Base-by-base conservation (phyloP, 37 sponge, comb jelly and placozoan species). In the Halisarca cf. caerulea region DNA sequence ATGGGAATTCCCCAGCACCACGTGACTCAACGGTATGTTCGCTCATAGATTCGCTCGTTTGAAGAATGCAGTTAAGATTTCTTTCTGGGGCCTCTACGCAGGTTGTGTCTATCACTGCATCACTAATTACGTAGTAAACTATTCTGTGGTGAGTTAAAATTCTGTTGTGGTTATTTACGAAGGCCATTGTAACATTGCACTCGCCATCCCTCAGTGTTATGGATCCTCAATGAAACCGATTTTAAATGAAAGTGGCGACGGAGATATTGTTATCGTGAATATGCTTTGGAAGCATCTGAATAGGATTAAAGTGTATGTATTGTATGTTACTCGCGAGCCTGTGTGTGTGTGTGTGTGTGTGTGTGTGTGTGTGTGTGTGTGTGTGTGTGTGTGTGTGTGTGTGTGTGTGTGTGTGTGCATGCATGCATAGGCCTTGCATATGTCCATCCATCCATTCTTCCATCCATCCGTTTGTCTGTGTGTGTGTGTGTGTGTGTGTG, bases 141-240 rank as follows among this genome's bases (percentile, higher is more conserved):
- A 74, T 41, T n/a, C 77, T 43, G 77, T 74, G 77, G 77, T 74
- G 45, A 74, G 77, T 74, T 7, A 21, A 40, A 21, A 21, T 20
- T 24, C 25, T 40, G 44, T 37, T 9, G 2, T 2, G 37, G 32
- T 3, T 3, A 2, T 35, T 32, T 3, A 20, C 32, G 33, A 28
- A 36, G 33, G 34, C 35, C 71, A n/a, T 36, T 36, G 24, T 41
- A 74, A 18, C 45, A 11, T 33, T 21, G 41, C 25, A 62, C 23
- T 74, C 20, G 15, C 41, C 24, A 1, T 37, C 24, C 24, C 36
- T 1, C 21, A 74, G 77, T 74, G 77, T 38, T 74, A 44, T 43
- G 77, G 77, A 37, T 36, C 42, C 17, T 74, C 77, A 18, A 74
- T 60, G 55, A 68, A n/a, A 18, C 83, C 83, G 15, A 27, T 64